Conservation (phyloP, 2,113 vertebrate genomes). For the Rhinopomastus cyanomelas region DNA sequence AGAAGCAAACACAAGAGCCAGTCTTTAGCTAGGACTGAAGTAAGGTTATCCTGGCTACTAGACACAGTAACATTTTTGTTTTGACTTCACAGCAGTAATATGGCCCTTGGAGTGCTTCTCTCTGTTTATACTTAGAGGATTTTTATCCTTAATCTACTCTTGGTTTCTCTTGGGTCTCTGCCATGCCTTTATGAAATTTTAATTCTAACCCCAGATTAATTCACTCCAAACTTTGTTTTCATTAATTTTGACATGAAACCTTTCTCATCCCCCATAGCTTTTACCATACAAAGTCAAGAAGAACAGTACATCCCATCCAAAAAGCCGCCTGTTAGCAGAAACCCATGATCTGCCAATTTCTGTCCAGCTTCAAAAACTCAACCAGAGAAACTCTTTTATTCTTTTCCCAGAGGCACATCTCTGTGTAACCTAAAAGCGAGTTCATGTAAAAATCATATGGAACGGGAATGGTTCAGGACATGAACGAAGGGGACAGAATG, state of each 20-base stretch:
- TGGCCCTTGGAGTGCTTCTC: conserved; percentile 5
- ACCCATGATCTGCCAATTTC: not conserved
- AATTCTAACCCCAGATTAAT: conserved; percentile 17
- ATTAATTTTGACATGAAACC: conserved; percentile 12
- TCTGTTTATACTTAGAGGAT: conserved; percentile 40
- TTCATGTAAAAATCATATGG: not conserved
- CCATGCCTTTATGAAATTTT: conserved; percentile 32
- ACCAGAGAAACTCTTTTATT: not conserved
- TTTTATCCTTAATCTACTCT: conserved; percentile 13
- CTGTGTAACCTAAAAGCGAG: not conserved
- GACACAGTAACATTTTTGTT: not conserved
- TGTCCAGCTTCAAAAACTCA: conserved; percentile 1
- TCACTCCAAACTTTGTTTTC: conserved; percentile 33
- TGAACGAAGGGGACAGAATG: not conserved
- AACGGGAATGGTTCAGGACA: not conserved
- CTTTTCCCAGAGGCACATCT: conserved; percentile 8
- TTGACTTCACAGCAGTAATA: not conserved
- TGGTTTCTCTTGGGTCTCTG: conserved; percentile 41
- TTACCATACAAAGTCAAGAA: conserved; percentile 22
- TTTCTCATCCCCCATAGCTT: not conserved
- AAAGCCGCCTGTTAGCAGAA: not conserved
- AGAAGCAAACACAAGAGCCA: not conserved
- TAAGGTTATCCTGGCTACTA: not conserved
- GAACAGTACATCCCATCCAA: not conserved
- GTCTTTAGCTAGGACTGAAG: not conserved